Conservation (phyloP, 1,140 invertebrate species). For the Drosophila grimshawi region DNA sequence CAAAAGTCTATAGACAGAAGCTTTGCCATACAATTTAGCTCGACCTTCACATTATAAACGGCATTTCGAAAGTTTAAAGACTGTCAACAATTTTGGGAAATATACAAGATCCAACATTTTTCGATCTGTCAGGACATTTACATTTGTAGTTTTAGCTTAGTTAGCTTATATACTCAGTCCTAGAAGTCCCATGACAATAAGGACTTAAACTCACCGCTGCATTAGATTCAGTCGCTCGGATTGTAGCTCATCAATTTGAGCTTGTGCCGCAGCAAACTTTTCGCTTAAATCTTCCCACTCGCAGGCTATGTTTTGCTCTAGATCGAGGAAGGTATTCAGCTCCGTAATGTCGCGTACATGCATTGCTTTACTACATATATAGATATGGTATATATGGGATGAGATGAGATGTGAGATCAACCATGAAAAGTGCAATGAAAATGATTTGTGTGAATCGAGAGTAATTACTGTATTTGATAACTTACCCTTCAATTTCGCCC, state of each 20-base stretch:
- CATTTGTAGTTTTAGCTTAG: no score
- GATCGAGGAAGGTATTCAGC: constrained; percentile 63
- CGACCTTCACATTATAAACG: no score
- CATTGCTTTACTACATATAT: constrained; percentile 43
- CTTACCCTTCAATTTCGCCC: constrained; percentile 42
- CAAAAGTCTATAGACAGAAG: neutral
- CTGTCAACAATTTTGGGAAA: no score
- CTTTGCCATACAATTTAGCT: neutral
- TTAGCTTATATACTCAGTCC: no score
- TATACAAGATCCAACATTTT: no score
- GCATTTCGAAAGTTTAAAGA: no score
- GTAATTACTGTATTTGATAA: constrained; percentile 5
- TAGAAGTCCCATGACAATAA: no score
- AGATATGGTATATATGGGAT: neutral
- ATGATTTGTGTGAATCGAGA: constrained; percentile 6
- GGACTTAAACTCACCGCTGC: constrained; percentile 63
- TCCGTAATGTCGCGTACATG: constrained; percentile 58
- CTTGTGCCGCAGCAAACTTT: constrained; percentile 39
- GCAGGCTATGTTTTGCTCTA: constrained; percentile 61
- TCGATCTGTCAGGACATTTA: no score
- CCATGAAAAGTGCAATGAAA: constrained; percentile 10
- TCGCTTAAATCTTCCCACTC: constrained; percentile 58
- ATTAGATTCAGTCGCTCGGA: constrained; percentile 38
- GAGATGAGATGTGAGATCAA: neutral
- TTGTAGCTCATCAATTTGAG: constrained; percentile 50